Evolutionary conservation across 1,140 invertebrate species (phyloP).

Genomic region (Trichogramma pretiosum): DNA sequence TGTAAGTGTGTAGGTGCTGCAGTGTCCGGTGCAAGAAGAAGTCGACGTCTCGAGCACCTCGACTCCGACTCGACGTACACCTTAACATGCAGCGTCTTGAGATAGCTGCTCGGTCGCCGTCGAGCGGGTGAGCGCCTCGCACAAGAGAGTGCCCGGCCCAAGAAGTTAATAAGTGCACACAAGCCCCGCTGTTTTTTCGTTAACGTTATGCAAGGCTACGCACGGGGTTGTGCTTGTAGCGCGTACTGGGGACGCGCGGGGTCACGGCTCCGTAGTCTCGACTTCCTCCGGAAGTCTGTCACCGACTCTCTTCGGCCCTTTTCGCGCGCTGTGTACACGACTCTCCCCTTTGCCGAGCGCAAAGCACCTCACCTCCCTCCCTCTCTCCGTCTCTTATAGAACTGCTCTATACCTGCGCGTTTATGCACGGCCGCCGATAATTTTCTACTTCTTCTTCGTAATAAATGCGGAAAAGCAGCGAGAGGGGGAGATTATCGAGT

Average conservation of each 20-base stretch:
- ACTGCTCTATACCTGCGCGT: background rate
- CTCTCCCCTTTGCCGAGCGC: background rate
- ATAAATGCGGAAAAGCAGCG: background rate
- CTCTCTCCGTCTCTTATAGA: background rate
- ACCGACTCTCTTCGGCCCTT: conserved; percentile 2
- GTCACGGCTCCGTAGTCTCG: conserved; percentile 6
- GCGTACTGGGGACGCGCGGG: background rate
- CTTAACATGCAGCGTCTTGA: background rate
- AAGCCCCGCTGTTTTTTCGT: conserved; percentile 5
- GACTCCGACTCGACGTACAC: background rate
- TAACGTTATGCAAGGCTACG: conserved; percentile 19
- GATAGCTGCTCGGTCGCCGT: background rate
- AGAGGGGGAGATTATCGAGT: background rate
- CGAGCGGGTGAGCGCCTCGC: background rate
- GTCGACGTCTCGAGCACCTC: background rate
- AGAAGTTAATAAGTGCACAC: background rate
- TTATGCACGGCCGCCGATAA: background rate
- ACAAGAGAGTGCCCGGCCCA: background rate
- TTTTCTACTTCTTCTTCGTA: conserved; percentile 2
- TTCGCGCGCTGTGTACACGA: background rate
- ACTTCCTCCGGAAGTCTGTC: conserved; percentile 20
- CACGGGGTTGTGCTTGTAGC: conserved; percentile 5
- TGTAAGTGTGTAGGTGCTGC: background rate
- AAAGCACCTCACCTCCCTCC: too few species aligned
- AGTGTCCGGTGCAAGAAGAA: background rate